Conservation (phyloP, 2,888 invertebrate species). For the Acanthosepion lycidas region DNA sequence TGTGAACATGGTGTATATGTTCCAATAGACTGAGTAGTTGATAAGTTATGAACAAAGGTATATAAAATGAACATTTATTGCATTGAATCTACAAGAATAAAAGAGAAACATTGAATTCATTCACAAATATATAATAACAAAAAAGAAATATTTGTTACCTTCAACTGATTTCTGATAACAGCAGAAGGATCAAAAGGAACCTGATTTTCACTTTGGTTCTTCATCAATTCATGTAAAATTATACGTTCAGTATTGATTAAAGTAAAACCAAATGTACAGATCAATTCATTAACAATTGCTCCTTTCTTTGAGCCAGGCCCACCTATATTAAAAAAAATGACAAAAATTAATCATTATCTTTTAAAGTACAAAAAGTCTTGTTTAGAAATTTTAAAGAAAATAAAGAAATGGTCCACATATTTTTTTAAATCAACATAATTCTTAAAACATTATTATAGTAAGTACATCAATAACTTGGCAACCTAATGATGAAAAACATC, state of each 20-base stretch:
- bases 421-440: too few species aligned
- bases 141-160: conserved; percentile 57
- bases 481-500: too few species aligned
- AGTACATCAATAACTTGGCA: too few species aligned
- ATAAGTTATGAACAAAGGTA: too few species aligned
- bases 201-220: conserved; percentile 62
- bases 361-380: background rate
- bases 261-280: conserved; percentile 68
- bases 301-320: conserved; percentile 74
- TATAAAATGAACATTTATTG: too few species aligned
- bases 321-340: conserved; percentile 59
- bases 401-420: too few species aligned
- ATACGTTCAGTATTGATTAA: conserved; percentile 70
- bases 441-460: too few species aligned
- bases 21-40: too few species aligned
- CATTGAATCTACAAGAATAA: too few species aligned
- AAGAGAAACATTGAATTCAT: too few species aligned
- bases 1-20: too few species aligned
- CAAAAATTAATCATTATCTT: background rate
- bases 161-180: conserved; percentile 63
- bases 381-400: background rate
- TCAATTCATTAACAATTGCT: conserved; percentile 68
- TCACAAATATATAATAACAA: background rate
- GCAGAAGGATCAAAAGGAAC: conserved; percentile 58
- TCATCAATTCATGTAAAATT: conserved; percentile 64